phyloP scores from a whole-genome alignment of 2,888 invertebrate species.

The Eretmocerus hayati region DNA sequence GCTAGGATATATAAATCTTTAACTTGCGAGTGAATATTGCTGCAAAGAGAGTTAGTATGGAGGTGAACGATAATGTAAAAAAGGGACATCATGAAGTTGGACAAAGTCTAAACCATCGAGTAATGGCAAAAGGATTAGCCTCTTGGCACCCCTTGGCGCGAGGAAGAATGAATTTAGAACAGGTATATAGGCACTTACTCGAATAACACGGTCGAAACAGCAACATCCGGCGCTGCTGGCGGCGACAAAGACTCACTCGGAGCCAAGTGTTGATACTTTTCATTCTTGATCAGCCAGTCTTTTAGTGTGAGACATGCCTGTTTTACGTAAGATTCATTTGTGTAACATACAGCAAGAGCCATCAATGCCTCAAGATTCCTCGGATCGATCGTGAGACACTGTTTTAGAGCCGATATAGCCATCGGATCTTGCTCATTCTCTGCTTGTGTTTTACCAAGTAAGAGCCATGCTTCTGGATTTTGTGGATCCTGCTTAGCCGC shows the following conservation, averaged over 20 bases:
- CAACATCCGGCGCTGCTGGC: constrained; percentile 24
- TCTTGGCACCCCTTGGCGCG: too few species aligned
- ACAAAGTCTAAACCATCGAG: not conserved
- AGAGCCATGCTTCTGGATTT: constrained; percentile 77
- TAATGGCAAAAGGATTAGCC: not conserved
- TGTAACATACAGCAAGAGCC: constrained; percentile 87
- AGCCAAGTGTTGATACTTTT: constrained; percentile 71
- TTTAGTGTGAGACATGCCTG: constrained; percentile 78
- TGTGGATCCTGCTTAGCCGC: constrained; percentile 78
- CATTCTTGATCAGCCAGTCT: constrained; percentile 72
- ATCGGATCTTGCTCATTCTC: constrained; percentile 96
- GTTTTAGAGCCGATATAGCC: constrained; percentile 86
- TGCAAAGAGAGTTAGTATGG: constrained; percentile 36
- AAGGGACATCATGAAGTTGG: too few species aligned
- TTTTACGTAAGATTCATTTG: constrained; percentile 90
- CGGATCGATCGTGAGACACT: constrained; percentile 73
- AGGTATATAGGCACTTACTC: constrained; percentile 43
- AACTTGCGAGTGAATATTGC: constrained; percentile 57
- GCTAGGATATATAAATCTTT: constrained; percentile 72
- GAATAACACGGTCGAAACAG: constrained; percentile 45
- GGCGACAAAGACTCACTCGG: constrained; percentile 49
- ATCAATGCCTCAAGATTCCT: constrained; percentile 77
- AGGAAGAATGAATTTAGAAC: too few species aligned
- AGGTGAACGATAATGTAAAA: too few species aligned
- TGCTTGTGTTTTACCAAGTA: constrained; percentile 86